Conservation (phyloP, 2,797 vertebrate genomes). For the Hippocampus kuda region DNA sequence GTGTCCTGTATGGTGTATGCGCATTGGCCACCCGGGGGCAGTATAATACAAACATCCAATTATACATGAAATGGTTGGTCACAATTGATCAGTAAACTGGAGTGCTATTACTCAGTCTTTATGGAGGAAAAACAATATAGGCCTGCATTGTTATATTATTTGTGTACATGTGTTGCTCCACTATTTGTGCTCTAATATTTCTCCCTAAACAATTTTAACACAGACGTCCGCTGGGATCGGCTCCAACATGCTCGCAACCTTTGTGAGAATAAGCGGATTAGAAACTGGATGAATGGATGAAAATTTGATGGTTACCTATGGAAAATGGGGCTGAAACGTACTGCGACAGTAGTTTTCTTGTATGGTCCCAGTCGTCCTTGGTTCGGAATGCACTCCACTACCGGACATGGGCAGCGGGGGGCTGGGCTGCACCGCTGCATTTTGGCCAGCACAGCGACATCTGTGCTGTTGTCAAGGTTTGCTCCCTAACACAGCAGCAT, state of each 20-base stretch:
- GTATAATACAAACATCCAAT: neutral
- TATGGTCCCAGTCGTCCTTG: constrained; percentile 44
- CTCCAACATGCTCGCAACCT: too few species aligned
- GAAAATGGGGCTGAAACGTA: constrained; percentile 44
- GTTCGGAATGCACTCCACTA: constrained; percentile 36
- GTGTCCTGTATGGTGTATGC: neutral
- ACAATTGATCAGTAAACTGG: neutral
- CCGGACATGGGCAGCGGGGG: constrained; percentile 1
- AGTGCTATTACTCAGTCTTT: neutral
- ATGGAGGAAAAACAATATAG: neutral
- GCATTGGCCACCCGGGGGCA: neutral
- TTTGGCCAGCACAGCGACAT: constrained; percentile 30
- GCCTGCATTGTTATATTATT: neutral
- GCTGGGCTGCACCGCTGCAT: constrained; percentile 15
- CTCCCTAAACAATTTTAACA: neutral
- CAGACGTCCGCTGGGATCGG: too few species aligned
- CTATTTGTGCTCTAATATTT: neutral
- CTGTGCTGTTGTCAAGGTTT: constrained; percentile 40
- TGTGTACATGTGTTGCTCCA: neutral
- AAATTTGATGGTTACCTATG: constrained; percentile 28
- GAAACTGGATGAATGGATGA: too few species aligned
- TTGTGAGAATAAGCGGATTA: too few species aligned
- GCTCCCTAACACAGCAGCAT: constrained; percentile 32
- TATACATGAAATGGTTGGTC: neutral
- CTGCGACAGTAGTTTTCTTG: constrained; percentile 27